Conservation (phyloP, 2,888 invertebrate genomes). For the Sinopyrophorus schimmeli region DNA sequence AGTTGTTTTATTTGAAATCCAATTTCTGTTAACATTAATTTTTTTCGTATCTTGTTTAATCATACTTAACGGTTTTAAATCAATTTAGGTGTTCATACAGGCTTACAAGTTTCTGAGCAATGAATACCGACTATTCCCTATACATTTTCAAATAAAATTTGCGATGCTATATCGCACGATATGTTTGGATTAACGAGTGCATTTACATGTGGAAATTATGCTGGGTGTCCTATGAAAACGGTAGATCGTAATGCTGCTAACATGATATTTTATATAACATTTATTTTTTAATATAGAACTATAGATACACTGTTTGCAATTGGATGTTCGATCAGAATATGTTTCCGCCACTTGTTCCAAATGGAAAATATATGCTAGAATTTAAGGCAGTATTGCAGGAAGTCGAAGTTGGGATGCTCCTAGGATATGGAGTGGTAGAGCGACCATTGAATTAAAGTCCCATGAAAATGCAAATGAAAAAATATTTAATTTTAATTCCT, state of each 20-base stretch:
- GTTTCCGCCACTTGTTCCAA: background rate
- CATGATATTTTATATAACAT: background rate
- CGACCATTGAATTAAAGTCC: no score
- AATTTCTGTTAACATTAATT: background rate
- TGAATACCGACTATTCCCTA: conserved; percentile 1
- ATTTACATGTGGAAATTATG: conserved; percentile 2
- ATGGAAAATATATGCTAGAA: conserved; percentile 1
- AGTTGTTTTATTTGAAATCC: no score
- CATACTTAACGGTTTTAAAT: background rate
- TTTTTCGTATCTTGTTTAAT: background rate
- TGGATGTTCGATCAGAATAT: background rate
- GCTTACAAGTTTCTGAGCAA: conserved; percentile 3
- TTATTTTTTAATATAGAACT: no score
- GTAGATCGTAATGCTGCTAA: background rate
- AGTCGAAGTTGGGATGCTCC: background rate
- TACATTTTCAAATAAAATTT: background rate
- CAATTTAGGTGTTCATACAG: background rate
- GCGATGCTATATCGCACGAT: no score
- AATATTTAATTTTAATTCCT: no score
- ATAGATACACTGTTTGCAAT: no score
- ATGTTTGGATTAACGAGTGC: background rate
- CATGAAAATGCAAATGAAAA: no score
- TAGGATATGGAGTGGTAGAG: background rate
- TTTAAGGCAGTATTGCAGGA: background rate
- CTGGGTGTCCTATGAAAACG: background rate